Evolutionary conservation across 2,797 vertebrate species (phyloP).

Genomic region (Enteromius trimaculatus): DNA sequence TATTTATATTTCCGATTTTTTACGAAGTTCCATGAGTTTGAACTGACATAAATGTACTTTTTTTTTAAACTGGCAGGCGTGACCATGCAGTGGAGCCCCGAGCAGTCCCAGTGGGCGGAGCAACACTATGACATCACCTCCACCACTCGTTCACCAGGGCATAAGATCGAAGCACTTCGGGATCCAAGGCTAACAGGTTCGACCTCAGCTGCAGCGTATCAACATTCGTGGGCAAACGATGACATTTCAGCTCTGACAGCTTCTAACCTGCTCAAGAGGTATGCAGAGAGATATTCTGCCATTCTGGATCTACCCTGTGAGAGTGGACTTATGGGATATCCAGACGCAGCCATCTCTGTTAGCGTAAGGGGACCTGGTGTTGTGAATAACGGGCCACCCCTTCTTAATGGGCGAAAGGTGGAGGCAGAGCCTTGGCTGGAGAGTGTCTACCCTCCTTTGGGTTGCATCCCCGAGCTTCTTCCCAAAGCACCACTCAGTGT

Average conservation of each 20-base stretch:
- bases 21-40: background rate
- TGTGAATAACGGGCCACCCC: constrained; percentile 73
- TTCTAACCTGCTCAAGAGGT: constrained; percentile 97
- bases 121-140: constrained; percentile 99
- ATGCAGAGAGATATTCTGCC: constrained; percentile 96
- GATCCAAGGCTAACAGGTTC: constrained; percentile 74
- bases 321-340: constrained; percentile 82
- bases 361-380: constrained; percentile 69
- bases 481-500: constrained; percentile 75
- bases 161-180: constrained; percentile 95
- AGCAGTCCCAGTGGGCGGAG: constrained; percentile 99
- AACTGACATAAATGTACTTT: background rate
- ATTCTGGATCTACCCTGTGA: constrained; percentile 92
- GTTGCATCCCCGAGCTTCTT: constrained; percentile 86
- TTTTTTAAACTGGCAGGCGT: constrained; percentile 80
- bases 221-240: constrained; percentile 98
- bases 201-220: constrained; percentile 79
- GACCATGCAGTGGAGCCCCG: constrained; percentile 99
- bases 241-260: constrained; percentile 97
- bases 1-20: background rate
- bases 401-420: constrained; percentile 90
- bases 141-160: constrained; percentile 95
- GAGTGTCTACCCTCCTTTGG: constrained; percentile 90
- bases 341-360: constrained; percentile 51
- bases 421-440: constrained; percentile 96